Conservation (phyloP, 2,888 invertebrate species). For the Caenorhabditis imperialis region DNA sequence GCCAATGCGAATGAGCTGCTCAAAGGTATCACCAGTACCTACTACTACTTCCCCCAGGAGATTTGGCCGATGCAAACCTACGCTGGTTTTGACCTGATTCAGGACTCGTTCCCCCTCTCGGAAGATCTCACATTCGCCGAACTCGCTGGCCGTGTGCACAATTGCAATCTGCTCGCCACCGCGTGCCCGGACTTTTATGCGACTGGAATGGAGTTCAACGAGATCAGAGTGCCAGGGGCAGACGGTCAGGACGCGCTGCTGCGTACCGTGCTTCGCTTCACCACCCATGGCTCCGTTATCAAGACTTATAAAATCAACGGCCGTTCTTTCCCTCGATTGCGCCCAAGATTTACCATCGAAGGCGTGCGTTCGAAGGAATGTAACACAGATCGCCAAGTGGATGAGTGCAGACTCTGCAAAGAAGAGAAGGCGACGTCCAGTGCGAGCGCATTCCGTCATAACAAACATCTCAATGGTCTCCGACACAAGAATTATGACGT, state of each 20-base stretch:
- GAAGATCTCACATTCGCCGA: not conserved
- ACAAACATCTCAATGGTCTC: no score
- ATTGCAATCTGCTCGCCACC: conserved; percentile 18
- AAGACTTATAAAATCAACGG: conserved; percentile 18
- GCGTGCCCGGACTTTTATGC: conserved; percentile 34
- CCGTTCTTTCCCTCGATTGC: conserved; percentile 9
- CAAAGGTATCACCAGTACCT: not conserved
- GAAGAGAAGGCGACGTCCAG: no score
- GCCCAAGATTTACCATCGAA: no score
- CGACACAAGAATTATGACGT: no score
- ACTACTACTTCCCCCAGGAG: conserved; percentile 35
- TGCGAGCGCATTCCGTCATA: no score
- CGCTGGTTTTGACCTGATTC: not conserved
- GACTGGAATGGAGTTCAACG: conserved; percentile 13
- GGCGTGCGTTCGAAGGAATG: no score
- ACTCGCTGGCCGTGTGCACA: conserved; percentile 1
- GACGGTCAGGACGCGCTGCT: not conserved
- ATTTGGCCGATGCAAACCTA: conserved; percentile 24
- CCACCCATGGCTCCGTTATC: conserved; percentile 17
- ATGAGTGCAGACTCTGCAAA: not conserved
- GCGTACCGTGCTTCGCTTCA: conserved; percentile 15
- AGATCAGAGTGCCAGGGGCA: not conserved
- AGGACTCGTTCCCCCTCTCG: conserved; percentile 7
- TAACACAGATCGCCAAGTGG: not conserved
- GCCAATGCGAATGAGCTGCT: not conserved